These are phyloP conservation scores for Eumacrocentrus americanus DNA, from an alignment of 2,888 invertebrate genomes.

Conservation along the genomic window DNA sequence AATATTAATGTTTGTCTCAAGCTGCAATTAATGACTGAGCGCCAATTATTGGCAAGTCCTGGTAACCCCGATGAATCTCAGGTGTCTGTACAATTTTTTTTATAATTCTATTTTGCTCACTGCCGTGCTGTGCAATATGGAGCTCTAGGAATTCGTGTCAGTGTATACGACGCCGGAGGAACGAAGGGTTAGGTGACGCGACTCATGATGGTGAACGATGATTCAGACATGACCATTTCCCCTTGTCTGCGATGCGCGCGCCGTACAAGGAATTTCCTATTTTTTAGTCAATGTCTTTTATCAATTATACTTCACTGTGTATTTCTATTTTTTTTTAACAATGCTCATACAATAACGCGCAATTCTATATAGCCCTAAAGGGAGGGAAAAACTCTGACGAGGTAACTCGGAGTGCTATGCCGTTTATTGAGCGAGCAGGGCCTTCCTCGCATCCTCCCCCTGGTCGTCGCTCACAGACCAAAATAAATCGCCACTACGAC, in stretches of 20 bases:
- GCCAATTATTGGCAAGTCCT: too few species aligned
- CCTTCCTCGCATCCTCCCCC: slow-evolving; percentile 4
- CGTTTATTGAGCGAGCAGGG: slow-evolving; percentile 34
- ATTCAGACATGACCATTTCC: slow-evolving; percentile 5
- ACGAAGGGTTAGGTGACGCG: background rate
- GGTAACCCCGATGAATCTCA: background rate
- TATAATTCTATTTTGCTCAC: background rate
- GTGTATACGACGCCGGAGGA: background rate
- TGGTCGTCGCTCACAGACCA: slow-evolving; percentile 18
- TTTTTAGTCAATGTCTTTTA: background rate
- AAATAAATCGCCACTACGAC: slow-evolving; percentile 12
- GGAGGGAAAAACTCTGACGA: slow-evolving; percentile 7
- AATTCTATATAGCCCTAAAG: background rate
- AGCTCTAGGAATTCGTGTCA: background rate
- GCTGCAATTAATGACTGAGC: too few species aligned
- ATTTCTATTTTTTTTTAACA: background rate
- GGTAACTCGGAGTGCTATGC: slow-evolving; percentile 22
- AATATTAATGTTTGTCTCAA: too few species aligned
- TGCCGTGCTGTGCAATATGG: background rate
- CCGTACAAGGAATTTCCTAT: background rate
- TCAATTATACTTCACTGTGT: background rate
- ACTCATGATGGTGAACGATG: background rate
- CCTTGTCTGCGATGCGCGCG: slow-evolving; percentile 1
- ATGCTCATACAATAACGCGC: background rate
- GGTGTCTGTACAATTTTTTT: background rate